Evolutionary conservation across 1,140 invertebrate species (phyloP).

Genomic region (Xylocopa sonorina): DNA sequence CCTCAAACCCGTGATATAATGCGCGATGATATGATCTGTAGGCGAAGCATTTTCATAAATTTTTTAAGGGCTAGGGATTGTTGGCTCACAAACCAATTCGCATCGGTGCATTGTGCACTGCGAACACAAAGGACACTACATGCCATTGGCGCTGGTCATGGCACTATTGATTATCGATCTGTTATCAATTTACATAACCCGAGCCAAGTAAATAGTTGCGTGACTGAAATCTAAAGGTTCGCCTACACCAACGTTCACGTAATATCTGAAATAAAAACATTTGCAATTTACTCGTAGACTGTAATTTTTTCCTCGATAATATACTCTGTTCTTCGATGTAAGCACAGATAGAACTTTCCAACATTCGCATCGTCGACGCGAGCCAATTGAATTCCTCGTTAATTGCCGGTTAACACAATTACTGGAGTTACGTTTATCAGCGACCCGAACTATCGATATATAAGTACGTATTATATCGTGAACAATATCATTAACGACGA

Average conservation of each 20-base stretch:
- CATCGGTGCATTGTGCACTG: not conserved
- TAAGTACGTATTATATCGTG: too few species aligned
- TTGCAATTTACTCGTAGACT: too few species aligned
- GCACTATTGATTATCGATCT: not conserved
- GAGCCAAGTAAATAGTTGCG: not conserved
- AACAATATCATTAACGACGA: slow-evolving; percentile 2
- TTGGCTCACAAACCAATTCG: not conserved
- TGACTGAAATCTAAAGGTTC: too few species aligned
- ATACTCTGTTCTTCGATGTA: too few species aligned
- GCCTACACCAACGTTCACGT: too few species aligned
- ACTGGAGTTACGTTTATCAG: not conserved
- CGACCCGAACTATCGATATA: not conserved
- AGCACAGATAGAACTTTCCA: too few species aligned
- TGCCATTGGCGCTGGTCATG: not conserved
- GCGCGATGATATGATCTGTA: not conserved
- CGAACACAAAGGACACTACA: not conserved
- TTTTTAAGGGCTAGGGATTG: not conserved
- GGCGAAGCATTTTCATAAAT: slow-evolving; percentile 11
- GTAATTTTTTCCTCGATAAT: too few species aligned
- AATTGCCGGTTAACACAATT: not conserved
- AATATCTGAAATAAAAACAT: too few species aligned
- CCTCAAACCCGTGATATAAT: not conserved
- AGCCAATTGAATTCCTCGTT: not conserved
- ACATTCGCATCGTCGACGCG: too few species aligned
- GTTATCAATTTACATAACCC: not conserved